Base-by-base conservation (phyloP, 2,888 invertebrate genomes). In the Octonoba sinensis region DNA sequence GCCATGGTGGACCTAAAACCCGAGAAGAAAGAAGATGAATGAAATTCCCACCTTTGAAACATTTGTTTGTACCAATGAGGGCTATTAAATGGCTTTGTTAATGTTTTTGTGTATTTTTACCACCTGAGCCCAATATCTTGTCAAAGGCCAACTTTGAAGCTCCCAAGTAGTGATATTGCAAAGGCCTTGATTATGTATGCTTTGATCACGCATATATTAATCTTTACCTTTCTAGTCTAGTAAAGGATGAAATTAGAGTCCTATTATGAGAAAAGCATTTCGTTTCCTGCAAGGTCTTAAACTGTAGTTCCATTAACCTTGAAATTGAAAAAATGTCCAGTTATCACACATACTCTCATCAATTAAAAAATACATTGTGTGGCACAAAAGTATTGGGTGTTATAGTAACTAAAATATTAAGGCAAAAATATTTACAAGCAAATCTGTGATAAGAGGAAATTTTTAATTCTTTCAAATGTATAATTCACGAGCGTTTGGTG, bases 1-100 rank as follows among this genome's bases (percentile, higher is more conserved):
- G 95, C 95, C 88, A 95, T 96, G 93, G 96, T 96, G 87, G 96
- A 96, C 90, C 93, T 96, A 89, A 96, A 96, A 90, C 95, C 95
- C 87, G 96, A 96, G 89, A 96, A 96, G 90, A 96, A 96, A 90
- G 96, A 96, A 88, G 96, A 96, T 90, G 96, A 96, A 51, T 85
- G 65, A 83, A 74, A 15, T 18, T 51, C 65, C 73, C 72, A 72
- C 64, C 64, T 15, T 44, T 20, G 24, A 57, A 70, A 22, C 16
- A 46, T 46, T 59, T 62, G 6, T 46, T 59, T 62, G 6, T 51
- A 67, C 51, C 18, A 36, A 49, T 64, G 27, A 62, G 62, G 62
- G 62, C 62, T 67, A 22, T 59, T 49, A 27, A 65, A 24, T 49
- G 46, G 27, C 20, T 51, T 60, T 62, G 49, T 56, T 67, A 24